These are phyloP conservation scores for Arctocebus calabarensis DNA, from an alignment of 2,797 vertebrate genomes.

Conservation along the genomic window DNA sequence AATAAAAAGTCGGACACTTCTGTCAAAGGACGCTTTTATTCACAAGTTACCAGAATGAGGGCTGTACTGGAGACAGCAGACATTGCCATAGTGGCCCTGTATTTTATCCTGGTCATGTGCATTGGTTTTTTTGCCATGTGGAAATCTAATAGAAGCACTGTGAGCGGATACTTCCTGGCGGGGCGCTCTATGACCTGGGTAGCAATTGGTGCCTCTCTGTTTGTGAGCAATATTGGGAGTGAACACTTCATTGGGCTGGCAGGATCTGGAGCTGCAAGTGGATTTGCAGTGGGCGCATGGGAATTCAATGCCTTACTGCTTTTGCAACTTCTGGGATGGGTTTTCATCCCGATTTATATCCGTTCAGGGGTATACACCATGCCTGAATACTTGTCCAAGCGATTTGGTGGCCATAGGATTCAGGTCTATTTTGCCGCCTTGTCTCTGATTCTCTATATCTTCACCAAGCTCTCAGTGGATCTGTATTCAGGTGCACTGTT, in stretches of 20 bases:
- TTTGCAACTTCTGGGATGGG: slow-evolving; percentile 98
- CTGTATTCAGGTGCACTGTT: slow-evolving; percentile 98
- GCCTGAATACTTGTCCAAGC: slow-evolving; percentile 98
- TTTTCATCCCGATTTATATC: slow-evolving; percentile 99
- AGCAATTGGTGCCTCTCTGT: slow-evolving; percentile 97
- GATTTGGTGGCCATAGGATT: slow-evolving; percentile 96
- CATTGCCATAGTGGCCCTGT: slow-evolving; percentile 96
- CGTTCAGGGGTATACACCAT: slow-evolving; percentile 98
- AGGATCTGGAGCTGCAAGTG: slow-evolving; percentile 98
- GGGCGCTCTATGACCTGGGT: slow-evolving; percentile 98
- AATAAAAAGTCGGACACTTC: slow-evolving; percentile 77
- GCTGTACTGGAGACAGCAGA: slow-evolving; percentile 95
- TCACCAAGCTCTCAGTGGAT: slow-evolving; percentile 99
- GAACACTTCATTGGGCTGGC: slow-evolving; percentile 99
- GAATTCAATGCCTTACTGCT: slow-evolving; percentile 99
- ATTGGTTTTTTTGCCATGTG: slow-evolving; percentile 98
- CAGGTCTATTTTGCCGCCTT: slow-evolving; percentile 97
- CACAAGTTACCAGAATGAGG: slow-evolving; percentile 90
- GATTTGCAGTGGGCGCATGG: slow-evolving; percentile 99
- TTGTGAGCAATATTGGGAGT: slow-evolving; percentile 99
- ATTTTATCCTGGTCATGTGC: slow-evolving; percentile 96
- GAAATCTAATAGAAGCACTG: slow-evolving; percentile 97
- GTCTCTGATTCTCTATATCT: slow-evolving; percentile 97
- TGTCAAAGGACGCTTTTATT: slow-evolving; percentile 72
- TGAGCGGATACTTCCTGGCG: slow-evolving; percentile 98